Evolutionary conservation across 2,113 vertebrate species (phyloP).

Genomic region (Callopanchax toddi): DNA sequence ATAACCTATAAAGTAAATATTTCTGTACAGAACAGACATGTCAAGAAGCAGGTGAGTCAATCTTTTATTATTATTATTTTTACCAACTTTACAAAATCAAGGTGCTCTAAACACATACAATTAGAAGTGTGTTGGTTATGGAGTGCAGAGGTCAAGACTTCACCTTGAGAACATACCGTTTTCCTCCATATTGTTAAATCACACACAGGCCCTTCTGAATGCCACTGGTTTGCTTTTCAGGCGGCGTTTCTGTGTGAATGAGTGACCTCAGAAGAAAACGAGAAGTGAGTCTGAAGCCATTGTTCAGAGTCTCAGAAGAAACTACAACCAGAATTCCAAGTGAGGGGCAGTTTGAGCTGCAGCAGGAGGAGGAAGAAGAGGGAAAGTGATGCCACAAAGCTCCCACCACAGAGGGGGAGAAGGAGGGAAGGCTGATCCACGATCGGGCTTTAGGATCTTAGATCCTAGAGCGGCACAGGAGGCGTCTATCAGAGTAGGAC

Average conservation of each 20-base stretch:
- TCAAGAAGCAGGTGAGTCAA: not conserved
- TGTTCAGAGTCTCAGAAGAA: slow-evolving; percentile 59
- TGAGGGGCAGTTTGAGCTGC: slow-evolving; percentile 41
- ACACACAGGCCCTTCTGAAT: slow-evolving; percentile 29
- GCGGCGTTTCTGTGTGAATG: slow-evolving; percentile 9
- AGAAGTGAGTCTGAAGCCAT: slow-evolving; percentile 34
- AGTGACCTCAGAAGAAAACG: slow-evolving; percentile 39
- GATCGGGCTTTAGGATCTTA: slow-evolving; percentile 68
- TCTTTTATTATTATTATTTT: slow-evolving; percentile 69
- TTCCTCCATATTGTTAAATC: slow-evolving; percentile 41
- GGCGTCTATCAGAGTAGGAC: slow-evolving; percentile 58
- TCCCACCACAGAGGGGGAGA: slow-evolving; percentile 53
- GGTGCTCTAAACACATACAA: slow-evolving; percentile 58
- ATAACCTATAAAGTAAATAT: slow-evolving; percentile 78
- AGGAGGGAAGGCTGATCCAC: slow-evolving; percentile 60
- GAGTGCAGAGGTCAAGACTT: slow-evolving; percentile 59
- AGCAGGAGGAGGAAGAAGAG: slow-evolving; percentile 20
- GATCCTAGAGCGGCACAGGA: slow-evolving; percentile 56
- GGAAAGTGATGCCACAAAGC: slow-evolving; percentile 56
- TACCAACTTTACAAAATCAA: slow-evolving; percentile 71
- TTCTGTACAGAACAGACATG: slow-evolving; percentile 63
- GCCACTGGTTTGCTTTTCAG: slow-evolving; percentile 39
- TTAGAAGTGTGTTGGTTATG: slow-evolving; percentile 51
- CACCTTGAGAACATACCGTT: slow-evolving; percentile 65
- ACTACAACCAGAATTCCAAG: slow-evolving; percentile 36